These are phyloP conservation scores for Brachypodius melanocephalos DNA, from an alignment of 2,113 vertebrate genomes.

Conservation along the genomic window DNA sequence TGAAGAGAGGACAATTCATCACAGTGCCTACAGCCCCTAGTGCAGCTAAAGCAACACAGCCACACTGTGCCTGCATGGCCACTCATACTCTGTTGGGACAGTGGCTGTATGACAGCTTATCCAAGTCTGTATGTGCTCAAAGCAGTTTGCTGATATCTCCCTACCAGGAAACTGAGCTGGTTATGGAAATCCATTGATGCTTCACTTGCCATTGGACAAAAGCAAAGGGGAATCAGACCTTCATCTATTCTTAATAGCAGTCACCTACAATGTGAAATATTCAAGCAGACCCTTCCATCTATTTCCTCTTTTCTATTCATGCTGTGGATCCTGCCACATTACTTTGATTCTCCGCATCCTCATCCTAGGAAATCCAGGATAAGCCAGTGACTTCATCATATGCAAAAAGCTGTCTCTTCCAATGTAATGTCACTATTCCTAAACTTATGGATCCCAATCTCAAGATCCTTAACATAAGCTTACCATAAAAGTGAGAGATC, in stretches of 20 bases:
- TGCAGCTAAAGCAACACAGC: not conserved
- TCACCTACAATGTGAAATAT: not conserved
- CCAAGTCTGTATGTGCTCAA: not conserved
- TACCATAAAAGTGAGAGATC: not conserved
- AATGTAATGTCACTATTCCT: not conserved
- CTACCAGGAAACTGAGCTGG: not conserved
- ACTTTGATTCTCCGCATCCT: not conserved
- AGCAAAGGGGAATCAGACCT: not conserved
- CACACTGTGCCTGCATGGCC: accelerated
- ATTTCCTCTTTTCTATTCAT: not conserved
- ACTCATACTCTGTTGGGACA: not conserved
- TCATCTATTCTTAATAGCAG: not conserved
- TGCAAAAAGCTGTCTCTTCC: not conserved
- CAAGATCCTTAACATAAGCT: not conserved
- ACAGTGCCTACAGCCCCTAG: not conserved
- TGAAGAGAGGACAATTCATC: not conserved
- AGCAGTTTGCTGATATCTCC: not conserved
- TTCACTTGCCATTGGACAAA: not conserved
- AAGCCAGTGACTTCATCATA: not conserved
- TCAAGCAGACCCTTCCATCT: not conserved
- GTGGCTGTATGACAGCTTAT: not conserved
- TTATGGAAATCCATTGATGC: not conserved
- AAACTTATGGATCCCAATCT: not conserved
- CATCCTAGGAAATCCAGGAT: not conserved
- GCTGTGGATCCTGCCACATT: not conserved